Evolutionary conservation across 2,797 vertebrate genomes (phyloP).

Genomic region (Mormyrops attenuatus): DNA sequence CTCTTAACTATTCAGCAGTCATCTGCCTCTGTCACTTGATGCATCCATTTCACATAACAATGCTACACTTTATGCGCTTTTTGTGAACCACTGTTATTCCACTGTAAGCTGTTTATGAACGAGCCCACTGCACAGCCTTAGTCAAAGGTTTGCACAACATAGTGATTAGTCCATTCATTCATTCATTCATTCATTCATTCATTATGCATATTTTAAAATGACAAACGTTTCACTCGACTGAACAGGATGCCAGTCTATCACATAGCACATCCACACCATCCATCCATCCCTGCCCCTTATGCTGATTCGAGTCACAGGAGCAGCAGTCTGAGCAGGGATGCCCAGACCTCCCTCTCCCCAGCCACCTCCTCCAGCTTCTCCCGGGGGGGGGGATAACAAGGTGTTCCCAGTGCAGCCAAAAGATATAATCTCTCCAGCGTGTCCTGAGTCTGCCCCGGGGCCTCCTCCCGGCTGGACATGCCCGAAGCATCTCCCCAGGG

Average conservation of each 20-base stretch:
- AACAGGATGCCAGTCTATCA: background rate
- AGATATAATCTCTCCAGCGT: background rate
- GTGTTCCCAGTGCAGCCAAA: background rate
- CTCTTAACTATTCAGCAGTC: background rate
- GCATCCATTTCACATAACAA: background rate
- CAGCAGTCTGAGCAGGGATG: background rate
- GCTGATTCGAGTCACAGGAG: background rate
- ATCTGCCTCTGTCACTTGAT: background rate
- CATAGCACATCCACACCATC: background rate
- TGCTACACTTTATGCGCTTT: background rate
- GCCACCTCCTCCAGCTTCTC: background rate
- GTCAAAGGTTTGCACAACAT: background rate
- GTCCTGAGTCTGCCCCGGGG: background rate
- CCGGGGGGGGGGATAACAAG: background rate
- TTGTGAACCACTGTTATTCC: background rate
- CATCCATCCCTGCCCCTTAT: background rate
- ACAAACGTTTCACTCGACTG: background rate
- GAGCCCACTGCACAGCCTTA: background rate
- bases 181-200: background rate
- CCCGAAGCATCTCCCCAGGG: background rate
- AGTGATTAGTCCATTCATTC: background rate
- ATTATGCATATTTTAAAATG: background rate
- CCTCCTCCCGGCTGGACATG: background rate
- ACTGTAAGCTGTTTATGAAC: background rate
- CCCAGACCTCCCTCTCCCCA: background rate